Conservation (phyloP, 2,113 vertebrate genomes). For the Passer domesticus region DNA sequence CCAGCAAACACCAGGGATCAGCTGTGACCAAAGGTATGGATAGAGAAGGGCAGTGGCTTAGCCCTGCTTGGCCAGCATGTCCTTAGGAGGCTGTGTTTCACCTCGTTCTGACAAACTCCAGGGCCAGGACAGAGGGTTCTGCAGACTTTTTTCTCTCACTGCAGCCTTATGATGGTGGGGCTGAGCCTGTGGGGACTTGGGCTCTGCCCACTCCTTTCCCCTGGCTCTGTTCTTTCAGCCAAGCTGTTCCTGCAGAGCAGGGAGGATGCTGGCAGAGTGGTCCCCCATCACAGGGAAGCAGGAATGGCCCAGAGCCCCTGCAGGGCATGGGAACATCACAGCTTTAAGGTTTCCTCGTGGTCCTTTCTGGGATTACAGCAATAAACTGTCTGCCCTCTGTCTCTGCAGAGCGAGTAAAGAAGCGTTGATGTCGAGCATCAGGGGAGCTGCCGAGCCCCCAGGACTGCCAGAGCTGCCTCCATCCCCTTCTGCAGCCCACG, state of each 20-base stretch:
- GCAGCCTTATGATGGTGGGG: neutral
- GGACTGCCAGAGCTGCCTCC: slow-evolving; percentile 20
- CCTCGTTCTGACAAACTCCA: neutral
- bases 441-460: neutral
- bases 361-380: neutral
- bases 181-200: neutral
- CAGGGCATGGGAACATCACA: neutral
- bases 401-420: slow-evolving; percentile 34
- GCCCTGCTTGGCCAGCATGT: neutral
- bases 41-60: neutral
- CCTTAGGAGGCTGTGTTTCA: neutral
- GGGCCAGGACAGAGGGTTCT: neutral
- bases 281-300: neutral
- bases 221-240: neutral
- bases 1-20: slow-evolving; percentile 12
- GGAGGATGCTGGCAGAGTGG: neutral
- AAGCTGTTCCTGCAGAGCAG: neutral
- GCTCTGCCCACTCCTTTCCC: neutral
- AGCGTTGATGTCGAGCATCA: neutral
- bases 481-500: neutral
- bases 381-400: neutral
- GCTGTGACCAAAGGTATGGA: slow-evolving; percentile 45
- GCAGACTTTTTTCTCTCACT: neutral
- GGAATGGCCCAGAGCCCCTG: neutral
- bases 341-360: neutral